phyloP scores from a whole-genome alignment of 2,113 vertebrate genomes.

The Odontophorus gujanensis region DNA sequence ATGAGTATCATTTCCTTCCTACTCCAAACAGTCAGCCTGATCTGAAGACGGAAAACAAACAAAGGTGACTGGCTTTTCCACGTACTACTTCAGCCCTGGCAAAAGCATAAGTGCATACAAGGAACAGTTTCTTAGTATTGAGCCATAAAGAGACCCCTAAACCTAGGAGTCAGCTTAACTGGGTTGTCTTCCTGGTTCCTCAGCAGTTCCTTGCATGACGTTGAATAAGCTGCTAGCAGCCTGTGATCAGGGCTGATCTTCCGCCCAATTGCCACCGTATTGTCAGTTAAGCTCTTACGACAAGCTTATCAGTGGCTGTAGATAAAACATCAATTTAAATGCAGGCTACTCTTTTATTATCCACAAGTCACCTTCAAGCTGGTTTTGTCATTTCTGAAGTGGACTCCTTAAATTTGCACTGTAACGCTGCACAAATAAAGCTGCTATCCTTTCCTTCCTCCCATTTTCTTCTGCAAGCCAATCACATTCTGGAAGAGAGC shows the following conservation, averaged over 20 bases:
- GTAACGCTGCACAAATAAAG: background rate
- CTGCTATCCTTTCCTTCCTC: background rate
- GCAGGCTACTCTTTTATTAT: background rate
- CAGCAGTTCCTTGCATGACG: background rate
- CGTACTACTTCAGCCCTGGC: background rate
- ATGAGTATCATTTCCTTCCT: background rate
- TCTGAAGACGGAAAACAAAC: background rate
- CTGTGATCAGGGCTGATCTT: background rate
- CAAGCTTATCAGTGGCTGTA: background rate
- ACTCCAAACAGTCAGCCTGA: background rate
- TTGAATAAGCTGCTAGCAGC: background rate
- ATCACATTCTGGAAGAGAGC: background rate
- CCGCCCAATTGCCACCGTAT: background rate
- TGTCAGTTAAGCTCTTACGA: background rate
- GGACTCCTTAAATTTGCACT: background rate
- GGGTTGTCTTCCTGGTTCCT: background rate
- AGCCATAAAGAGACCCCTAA: background rate
- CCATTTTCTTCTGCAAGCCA: background rate
- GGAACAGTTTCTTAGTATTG: background rate
- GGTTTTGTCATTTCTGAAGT: background rate
- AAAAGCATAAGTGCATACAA: background rate
- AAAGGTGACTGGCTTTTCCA: background rate
- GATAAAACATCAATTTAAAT: background rate
- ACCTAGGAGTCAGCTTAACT: background rate
- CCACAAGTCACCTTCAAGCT: background rate